Base-by-base conservation (phyloP, 2,797 vertebrate species). In the Manis javanica region DNA sequence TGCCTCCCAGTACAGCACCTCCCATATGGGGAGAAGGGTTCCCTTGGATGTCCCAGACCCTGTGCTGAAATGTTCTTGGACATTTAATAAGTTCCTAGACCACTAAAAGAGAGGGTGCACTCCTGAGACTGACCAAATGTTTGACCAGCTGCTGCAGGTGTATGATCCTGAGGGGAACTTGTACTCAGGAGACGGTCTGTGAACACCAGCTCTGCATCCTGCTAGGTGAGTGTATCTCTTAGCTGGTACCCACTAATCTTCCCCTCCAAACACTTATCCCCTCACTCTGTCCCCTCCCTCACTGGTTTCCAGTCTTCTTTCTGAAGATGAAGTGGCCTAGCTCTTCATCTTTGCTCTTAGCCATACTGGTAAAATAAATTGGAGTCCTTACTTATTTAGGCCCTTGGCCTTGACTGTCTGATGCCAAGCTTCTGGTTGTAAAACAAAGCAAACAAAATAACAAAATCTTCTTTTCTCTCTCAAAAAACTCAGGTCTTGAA, bases 291-390 rank as follows among this genome's bases (percentile, higher is more conserved):
- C 16, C 15, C 6, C 75, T 16, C 8, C 15, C 31, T 10, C 18
- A 37, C 24, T 83, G 19, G 63, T 66, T 64, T 55, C 21, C 55
- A 92, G 14, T 51, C 49, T 68, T 83, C 24, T 71, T 95, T 86
- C 42, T 83, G 37, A 83, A 69, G 15, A 72, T 92, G 18, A 94
- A 82, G 8, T 72, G 77, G 6, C 31, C 51, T 71, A 66, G 3
- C 29, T 53, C 29, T 86, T 96, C n/a, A 34, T 77, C 49, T 83
- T 96, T 87, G 61, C 46, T 92, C 7, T 86, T 66, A 90, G 66
- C 34, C 11, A 72, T 61, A 34, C 77, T n/a, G 26, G 6, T 61
- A 86, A 85, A 72, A 89, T 21, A 84, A 91, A 79, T 68, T 66
- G 29, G 91, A 66, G 19, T 55, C 46, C 34, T 72, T 81, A 23